Base-by-base conservation (phyloP, 2,113 vertebrate genomes). In the Columbina picui region DNA sequence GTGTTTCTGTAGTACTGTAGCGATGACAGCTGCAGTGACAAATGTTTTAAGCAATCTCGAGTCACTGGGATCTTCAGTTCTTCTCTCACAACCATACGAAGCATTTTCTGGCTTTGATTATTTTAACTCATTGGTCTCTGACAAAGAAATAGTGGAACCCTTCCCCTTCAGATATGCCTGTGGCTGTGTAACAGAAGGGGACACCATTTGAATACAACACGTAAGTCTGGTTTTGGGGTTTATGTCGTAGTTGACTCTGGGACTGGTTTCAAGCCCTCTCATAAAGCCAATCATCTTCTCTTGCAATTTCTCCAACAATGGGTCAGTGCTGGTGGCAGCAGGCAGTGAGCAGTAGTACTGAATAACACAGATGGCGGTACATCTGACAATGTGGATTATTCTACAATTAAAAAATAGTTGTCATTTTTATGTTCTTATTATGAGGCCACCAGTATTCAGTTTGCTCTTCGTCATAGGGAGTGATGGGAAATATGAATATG, bases 281-380 rank as follows among this genome's bases (percentile, higher is more conserved):
- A 83, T 92, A 89, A 95, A 97, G 92, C 93, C 95, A 97, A 94
- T 50, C 65, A 67, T 74, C 88, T 88, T 86, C 89, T 97, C 85
- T 86, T 92, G 78, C 84, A 95, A 95, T 97, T 92, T 96, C 83
- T 95, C 85, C 92, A 92, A 67, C 92, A 95, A 90, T 41, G 81
- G 88, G 47, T 63, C 79, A 43, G 30, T 71, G 92, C 90, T 93
- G 88, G 86, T 97, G 96, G 95, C 96, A 97, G 88, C 93, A 95
- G 76, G 92, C 94, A 90, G 87, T 67, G 95, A 97, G 85, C 90
- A 49, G 92, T 71, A 91, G 90, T 70, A 79, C 91, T 55, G 87
- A 96, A 87, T 97, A 92, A 97, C 97, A 98, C 97, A 98, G 98
- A 98, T 98, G 97, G 97, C 64, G 41, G 74, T 92, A 82, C 96